phyloP scores from a whole-genome alignment of 2,113 vertebrate genomes.

The Oncorhynchus tshawytscha region DNA sequence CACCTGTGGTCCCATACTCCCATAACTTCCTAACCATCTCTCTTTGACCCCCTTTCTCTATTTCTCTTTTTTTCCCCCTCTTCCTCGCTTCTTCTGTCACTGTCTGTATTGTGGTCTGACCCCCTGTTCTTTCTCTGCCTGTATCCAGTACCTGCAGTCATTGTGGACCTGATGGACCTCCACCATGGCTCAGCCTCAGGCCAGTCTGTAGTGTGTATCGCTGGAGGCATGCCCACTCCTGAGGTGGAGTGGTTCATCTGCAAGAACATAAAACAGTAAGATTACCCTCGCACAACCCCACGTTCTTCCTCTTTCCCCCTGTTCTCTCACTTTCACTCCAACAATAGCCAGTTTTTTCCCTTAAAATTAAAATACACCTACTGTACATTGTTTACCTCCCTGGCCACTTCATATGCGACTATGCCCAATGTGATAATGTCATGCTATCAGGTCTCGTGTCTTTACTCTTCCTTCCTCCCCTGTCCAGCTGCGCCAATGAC shows the following conservation, averaged over 20 bases:
- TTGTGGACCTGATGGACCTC: slow-evolving; percentile 86
- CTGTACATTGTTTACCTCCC: no score
- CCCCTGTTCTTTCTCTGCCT: not conserved
- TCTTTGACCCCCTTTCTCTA: no score
- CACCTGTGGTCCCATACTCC: not conserved
- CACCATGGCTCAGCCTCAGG: slow-evolving; percentile 84
- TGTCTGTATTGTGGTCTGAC: slow-evolving; percentile 7
- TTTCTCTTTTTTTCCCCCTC: no score
- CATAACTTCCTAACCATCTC: no score
- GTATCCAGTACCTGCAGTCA: slow-evolving; percentile 85
- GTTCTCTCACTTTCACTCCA: not conserved
- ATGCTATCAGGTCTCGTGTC: no score
- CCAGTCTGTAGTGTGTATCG: slow-evolving; percentile 87
- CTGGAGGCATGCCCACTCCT: slow-evolving; percentile 84
- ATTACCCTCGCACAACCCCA: no score
- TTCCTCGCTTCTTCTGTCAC: not conserved
- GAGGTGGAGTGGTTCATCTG: slow-evolving; percentile 94
- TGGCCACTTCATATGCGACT: no score
- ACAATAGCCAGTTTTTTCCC: not conserved
- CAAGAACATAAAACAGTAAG: slow-evolving; percentile 95
- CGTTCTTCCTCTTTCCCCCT: no score
- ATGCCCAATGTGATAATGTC: no score
- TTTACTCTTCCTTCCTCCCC: slow-evolving; percentile 10
- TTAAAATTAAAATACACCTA: not conserved
- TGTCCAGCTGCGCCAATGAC: slow-evolving; percentile 89